Evolutionary conservation across 2,797 vertebrate species (phyloP), one percentile per base, ranked within the genome.

Genomic region (Vireo griseus): DNA sequence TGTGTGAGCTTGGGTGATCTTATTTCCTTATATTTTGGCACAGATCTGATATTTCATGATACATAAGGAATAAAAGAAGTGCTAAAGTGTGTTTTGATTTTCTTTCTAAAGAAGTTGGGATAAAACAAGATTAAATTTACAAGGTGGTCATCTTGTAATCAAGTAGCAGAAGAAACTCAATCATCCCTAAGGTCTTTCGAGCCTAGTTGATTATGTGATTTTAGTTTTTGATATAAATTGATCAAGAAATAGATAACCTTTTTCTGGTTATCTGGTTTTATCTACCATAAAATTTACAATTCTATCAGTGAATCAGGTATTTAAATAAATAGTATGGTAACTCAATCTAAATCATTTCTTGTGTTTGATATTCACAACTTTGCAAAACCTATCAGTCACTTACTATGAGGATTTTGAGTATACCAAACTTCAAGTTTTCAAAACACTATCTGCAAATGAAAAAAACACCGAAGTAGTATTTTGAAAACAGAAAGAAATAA

Each of bases 341-440:
- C 48, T 65, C 40, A 48, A 0, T 92, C 31, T 55, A 39, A 86
- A 48, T 77, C 0, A 69, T 78, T 61, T 58, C 40, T 57, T 62
- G 22, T 48, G 24, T 93, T 87, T 57, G 44, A 78, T 83, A 26
- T 73, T 94, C 33, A 57, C 47, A 83, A 26, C 9, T 86, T 90
- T 1, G 4, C 51, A 75, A 73, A 90, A 66, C 54, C 48, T 68
- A 67, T 75, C 54, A 40, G 2, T 83, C 4, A 10, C 25, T 48
- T 29, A 35, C 24, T 12, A 13, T 13, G 42, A 65, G 29, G 24
- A 78, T 81, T 93, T 72, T 81, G 44, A 54, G 17, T n/a, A 10
- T 58, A 81, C 12, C 14, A 29, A 55, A 58, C 25, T 58, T 66
- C 1, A 21, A 3, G 33, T 69, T 90, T 91, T 74, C 51, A 31